phyloP scores from a whole-genome alignment of 2,113 vertebrate species.

The Menura novaehollandiae region DNA sequence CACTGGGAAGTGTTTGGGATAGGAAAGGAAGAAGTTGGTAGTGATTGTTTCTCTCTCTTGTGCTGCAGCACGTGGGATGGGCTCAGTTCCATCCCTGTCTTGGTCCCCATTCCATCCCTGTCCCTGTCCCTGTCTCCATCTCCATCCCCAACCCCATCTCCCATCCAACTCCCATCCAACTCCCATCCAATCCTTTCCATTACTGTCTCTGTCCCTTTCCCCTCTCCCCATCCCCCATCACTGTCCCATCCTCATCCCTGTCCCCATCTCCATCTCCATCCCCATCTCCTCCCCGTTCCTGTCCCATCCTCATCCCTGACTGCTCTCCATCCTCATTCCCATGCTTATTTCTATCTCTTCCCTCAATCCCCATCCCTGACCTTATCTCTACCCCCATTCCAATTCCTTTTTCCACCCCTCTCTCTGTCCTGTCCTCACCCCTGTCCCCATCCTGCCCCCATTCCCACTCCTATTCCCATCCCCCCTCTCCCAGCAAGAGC shows the following conservation, averaged over 20 bases:
- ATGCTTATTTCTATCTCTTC: not conserved
- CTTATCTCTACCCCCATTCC: not conserved
- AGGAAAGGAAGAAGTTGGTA: not conserved
- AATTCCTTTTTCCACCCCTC: too few relatives aligned
- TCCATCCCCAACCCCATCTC: not conserved
- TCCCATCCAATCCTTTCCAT: too few relatives aligned
- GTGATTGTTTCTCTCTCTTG: not conserved
- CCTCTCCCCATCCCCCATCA: not conserved
- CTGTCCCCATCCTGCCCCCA: not conserved
- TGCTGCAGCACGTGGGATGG: not conserved
- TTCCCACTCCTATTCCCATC: not conserved
- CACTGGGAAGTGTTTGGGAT: not conserved
- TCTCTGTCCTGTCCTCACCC: not conserved
- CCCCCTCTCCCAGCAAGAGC: conserved; percentile 22
- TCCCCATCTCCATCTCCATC: not conserved
- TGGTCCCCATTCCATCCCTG: too few relatives aligned
- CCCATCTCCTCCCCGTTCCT: too few relatives aligned
- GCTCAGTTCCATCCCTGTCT: not conserved
- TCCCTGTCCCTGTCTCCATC: too few relatives aligned
- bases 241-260: not conserved
- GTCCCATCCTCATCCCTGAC: not conserved
- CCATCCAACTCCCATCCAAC: too few relatives aligned
- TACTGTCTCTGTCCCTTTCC: too few relatives aligned
- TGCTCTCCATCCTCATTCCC: not conserved
- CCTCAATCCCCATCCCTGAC: too few relatives aligned